Evolutionary conservation across 2,113 vertebrate genomes (phyloP).

Genomic region (Carettochelys insculpta): DNA sequence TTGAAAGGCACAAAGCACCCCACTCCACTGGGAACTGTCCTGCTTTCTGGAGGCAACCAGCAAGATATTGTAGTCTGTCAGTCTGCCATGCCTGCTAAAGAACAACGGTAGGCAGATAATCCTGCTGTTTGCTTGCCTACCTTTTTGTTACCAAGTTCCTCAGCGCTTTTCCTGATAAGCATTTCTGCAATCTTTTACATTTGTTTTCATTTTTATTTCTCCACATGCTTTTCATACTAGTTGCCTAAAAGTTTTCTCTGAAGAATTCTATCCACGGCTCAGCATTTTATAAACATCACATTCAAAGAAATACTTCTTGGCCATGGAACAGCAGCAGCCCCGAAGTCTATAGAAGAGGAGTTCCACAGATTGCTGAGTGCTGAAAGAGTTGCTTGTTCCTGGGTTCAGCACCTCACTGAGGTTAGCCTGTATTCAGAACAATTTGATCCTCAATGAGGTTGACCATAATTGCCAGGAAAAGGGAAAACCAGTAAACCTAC

Average conservation of each 20-base stretch:
- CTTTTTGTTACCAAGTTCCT: background rate
- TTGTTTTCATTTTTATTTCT: background rate
- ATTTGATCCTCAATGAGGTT: background rate
- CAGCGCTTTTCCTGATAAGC: background rate
- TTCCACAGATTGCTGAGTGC: background rate
- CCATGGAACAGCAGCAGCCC: background rate
- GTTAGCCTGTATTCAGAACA: background rate
- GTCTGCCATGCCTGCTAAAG: background rate
- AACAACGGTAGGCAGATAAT: background rate
- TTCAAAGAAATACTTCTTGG: background rate
- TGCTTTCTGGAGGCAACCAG: background rate
- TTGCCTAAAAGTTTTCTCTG: background rate
- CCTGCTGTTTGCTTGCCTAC: background rate
- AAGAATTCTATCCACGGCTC: background rate
- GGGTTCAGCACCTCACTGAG: background rate
- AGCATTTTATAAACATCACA: fast-evolving
- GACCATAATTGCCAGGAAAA: background rate
- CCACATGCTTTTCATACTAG: background rate
- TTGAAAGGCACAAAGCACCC: background rate
- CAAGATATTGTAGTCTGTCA: no score
- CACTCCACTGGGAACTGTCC: background rate
- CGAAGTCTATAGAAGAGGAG: background rate
- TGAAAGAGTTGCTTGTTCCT: background rate
- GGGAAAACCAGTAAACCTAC: background rate
- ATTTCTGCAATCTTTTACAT: no score